Percentiles rank a stretch among this genome's conserved stretches.
phyloP scores from a whole-genome alignment of 2,113 vertebrate species.

The Nothocercus julius region DNA sequence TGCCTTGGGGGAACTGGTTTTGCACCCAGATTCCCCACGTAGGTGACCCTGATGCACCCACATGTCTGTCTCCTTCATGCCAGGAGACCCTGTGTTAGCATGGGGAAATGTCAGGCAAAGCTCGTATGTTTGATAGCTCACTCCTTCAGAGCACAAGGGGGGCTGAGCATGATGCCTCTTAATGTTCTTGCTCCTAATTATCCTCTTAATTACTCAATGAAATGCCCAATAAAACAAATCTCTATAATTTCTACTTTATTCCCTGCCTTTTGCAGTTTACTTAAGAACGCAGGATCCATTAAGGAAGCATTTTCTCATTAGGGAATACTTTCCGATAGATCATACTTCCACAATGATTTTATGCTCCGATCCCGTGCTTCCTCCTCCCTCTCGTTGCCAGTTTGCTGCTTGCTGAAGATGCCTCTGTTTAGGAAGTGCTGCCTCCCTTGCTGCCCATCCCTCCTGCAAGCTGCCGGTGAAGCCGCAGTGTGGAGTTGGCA shows the following conservation, averaged over 20 bases:
- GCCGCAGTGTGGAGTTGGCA: conserved; percentile 56
- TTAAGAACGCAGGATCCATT: conserved; percentile 25
- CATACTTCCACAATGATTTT: background rate
- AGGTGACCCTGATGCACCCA: accelerated
- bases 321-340: conserved; percentile 40
- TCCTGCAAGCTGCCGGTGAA: background rate
- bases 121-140: background rate
- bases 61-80: accelerated
- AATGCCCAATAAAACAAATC: conserved; percentile 73
- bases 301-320: background rate
- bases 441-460: conserved; percentile 10
- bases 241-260: conserved; percentile 31
- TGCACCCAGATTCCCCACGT: background rate
- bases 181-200: conserved; percentile 48
- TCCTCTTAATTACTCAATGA: conserved; percentile 68
- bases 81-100: accelerated
- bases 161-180: background rate
- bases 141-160: background rate
- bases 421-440: conserved; percentile 11
- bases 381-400: conserved; percentile 11
- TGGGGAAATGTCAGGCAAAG: accelerated
- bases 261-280: background rate
- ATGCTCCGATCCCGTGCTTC: background rate
- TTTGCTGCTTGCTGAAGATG: conserved; percentile 18
- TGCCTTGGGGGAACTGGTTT: accelerated